Base-by-base conservation (phyloP, 2,888 invertebrate species). In the Caprella mutica region DNA sequence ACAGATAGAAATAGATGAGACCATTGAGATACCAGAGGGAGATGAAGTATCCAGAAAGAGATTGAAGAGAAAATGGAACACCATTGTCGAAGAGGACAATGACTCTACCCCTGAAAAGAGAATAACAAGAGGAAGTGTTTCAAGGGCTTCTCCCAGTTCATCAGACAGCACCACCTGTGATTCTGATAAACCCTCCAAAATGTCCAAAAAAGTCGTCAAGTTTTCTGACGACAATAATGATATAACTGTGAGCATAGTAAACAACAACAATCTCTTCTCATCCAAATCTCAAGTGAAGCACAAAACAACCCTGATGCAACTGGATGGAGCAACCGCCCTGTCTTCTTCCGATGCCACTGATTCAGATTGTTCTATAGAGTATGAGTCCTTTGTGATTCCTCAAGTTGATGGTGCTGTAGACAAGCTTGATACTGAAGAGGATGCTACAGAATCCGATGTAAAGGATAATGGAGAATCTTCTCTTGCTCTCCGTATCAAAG, bases 321-420 rank as follows among this genome's bases (percentile, higher is more conserved):
- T 79, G 0, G 79, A 80, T 68, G 79, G 79, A 1, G 73, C 76
- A 42, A 76, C 73, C 43, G 78, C n/a, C n/a, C n/a, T n/a, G n/a
- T n/a, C n/a, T n/a, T 77, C 77, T 64, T 73, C 75, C 3, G 72
- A 72, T 24, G 72, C 72, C 27, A 68, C 68, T 52, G 56, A 67
- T 12, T 59, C 58, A 17, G 27, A 33, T 24, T 26, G 35, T 4
- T 46, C 43, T n/a, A 51, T 57, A 1, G 48, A 43, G 0, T 39
- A 62, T 12, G 54, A n/a, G n/a, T n/a, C n/a, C n/a, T n/a, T n/a
- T n/a, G n/a, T n/a, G n/a, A n/a, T n/a, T n/a, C n/a, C n/a, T n/a
- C n/a, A n/a, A n/a, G n/a, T n/a, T n/a, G n/a, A n/a, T n/a, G n/a
- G n/a, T n/a, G n/a, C n/a, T n/a, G n/a, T n/a, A n/a, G n/a, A n/a